Evolutionary conservation across 2,888 invertebrate species (phyloP).

Genomic region (Anticlea derivata): DNA sequence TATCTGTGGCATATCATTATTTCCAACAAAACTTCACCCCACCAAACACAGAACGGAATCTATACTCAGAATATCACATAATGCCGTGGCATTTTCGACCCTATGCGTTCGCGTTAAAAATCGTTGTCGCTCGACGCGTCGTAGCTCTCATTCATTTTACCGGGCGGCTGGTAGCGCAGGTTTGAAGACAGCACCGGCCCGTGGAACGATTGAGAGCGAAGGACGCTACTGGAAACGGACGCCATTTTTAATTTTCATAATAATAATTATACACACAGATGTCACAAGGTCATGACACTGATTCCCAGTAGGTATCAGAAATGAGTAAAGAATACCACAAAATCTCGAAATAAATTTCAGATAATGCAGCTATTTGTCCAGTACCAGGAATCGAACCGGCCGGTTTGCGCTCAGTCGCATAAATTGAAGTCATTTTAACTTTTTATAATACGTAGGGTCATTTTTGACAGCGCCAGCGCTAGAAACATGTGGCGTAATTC

Average conservation of each 20-base stretch:
- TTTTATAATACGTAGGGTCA: no score
- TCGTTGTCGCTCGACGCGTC: conserved; percentile 82
- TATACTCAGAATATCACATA: conserved; percentile 52
- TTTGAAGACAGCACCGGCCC: conserved; percentile 75
- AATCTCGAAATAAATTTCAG: neutral
- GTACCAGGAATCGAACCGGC: no score
- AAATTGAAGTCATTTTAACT: no score
- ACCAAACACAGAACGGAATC: conserved; percentile 19
- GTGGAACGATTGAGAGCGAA: conserved; percentile 86
- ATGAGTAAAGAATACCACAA: no score
- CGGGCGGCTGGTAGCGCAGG: conserved; percentile 59
- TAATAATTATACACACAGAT: neutral
- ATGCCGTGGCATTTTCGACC: conserved; percentile 48
- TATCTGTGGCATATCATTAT: no score
- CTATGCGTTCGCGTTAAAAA: conserved; percentile 58
- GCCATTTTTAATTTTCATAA: conserved; percentile 11
- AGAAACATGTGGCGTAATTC: no score
- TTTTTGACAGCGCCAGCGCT: no score
- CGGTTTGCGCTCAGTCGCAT: no score
- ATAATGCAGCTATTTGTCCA: no score
- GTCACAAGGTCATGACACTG: conserved; percentile 5
- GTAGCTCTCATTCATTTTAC: conserved; percentile 67
- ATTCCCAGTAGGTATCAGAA: no score
- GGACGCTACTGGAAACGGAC: conserved; percentile 73
- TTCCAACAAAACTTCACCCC: neutral